These are phyloP conservation scores for Drosophila incognita DNA, from an alignment of 2,888 invertebrate genomes.

Conservation along the genomic window DNA sequence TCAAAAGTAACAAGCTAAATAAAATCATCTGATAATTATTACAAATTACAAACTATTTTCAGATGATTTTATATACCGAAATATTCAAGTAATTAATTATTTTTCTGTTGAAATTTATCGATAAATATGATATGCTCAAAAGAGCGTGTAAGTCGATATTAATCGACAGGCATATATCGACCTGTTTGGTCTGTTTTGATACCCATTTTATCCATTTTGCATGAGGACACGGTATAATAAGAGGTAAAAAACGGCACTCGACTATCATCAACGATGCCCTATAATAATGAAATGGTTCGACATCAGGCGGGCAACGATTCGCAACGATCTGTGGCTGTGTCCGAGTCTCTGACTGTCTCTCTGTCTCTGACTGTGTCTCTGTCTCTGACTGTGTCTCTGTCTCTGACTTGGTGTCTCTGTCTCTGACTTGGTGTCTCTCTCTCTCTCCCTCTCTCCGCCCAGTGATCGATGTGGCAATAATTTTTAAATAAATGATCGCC, in stretches of 20 bases:
- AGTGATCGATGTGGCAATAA: slow-evolving; percentile 81
- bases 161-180: background rate
- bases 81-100: background rate
- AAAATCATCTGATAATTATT: rapidly evolving
- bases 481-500: slow-evolving; percentile 80
- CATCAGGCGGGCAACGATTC: slow-evolving; percentile 2
- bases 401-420: slow-evolving; percentile 45
- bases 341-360: slow-evolving; percentile 3
- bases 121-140: background rate
- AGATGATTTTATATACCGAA: background rate
- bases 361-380: slow-evolving; percentile 37
- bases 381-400: slow-evolving; percentile 5
- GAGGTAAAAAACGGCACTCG: slow-evolving; percentile 11
- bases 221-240: slow-evolving; percentile 1
- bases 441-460: slow-evolving; percentile 46
- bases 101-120: background rate
- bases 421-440: slow-evolving; percentile 15
- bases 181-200: background rate
- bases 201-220: background rate
- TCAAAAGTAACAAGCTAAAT: background rate
- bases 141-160: background rate
- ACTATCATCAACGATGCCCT: slow-evolving; percentile 57
- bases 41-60: background rate
- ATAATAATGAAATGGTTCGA: slow-evolving; percentile 72
- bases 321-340: slow-evolving; percentile 18